Evolutionary conservation across 2,797 vertebrate genomes (phyloP), one percentile per base, ranked within the genome.

Genomic region (Hydrophis major): DNA sequence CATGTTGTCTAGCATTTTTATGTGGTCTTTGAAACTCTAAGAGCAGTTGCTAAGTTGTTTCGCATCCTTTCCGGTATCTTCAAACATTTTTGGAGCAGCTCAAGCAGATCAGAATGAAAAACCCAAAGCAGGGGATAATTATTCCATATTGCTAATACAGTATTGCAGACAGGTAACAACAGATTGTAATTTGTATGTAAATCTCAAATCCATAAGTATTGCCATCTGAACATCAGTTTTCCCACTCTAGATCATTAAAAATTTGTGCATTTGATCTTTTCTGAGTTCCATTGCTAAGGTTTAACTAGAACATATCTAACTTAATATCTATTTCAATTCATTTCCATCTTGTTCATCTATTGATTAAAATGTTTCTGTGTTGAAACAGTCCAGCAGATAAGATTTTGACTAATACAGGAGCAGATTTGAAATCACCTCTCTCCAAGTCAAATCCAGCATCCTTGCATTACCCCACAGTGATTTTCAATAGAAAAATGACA

Each of bases 11-110:
- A 78, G 56, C 4, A 32, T 89, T 96, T 94, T 93, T 37, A 95
- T 93, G 14, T 92, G 50, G 32, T 86, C 37, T 91, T 96, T 90
- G 37, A 63, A 95, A 14, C 4, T 59, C 12, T 89, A 89, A 63
- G 86, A 87, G 4, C 87, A 93, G 89, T 55, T 83, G 60, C 5
- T 87, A 22, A 25, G 50, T 95, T 93, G 60, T 94, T 96, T 94
- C 74, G 91, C 53, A 60, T 61, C 90, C 94, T 95, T 83, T 91
- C 88, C 94, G 32, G 22, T 2, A 91, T 37, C 92, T 95, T 96
- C 93, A 96, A 94, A 94, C 93, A 93, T 32, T 87, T 91, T 66
- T 93, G 86, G 32, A 96, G 10, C 0, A 90, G 92, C 95, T 89
- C 1, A 61, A 0, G 6, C 90, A 50, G 28, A 87, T 47, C 20